Percentiles rank a stretch among this genome's conserved stretches.
phyloP scores from a whole-genome alignment of 2,797 vertebrate genomes.

The Spondyliosoma cantharus region DNA sequence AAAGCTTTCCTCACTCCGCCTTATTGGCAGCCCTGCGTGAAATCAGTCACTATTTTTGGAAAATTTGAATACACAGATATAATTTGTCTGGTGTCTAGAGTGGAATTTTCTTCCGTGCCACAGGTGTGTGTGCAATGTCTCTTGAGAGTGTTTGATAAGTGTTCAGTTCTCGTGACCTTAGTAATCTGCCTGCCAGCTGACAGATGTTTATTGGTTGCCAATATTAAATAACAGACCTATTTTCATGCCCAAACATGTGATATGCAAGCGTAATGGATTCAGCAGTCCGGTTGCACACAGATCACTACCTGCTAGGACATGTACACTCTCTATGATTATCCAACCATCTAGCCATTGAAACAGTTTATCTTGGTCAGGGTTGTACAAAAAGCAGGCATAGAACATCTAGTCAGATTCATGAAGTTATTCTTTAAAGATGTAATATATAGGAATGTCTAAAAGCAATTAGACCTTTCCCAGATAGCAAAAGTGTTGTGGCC shows the following conservation, averaged over 20 bases:
- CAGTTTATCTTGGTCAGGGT: not conserved
- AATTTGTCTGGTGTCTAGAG: not conserved
- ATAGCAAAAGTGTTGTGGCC: too few relatives aligned
- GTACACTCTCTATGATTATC: not conserved
- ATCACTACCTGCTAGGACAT: not conserved
- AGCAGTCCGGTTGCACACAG: not conserved
- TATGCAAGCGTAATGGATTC: not conserved
- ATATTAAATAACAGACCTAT: constrained; percentile 17
- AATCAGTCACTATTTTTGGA: constrained; percentile 16
- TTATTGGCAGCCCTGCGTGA: too few relatives aligned
- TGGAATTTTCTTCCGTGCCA: not conserved
- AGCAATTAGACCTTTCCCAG: too few relatives aligned
- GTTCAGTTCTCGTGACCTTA: constrained; percentile 8
- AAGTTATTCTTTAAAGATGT: not conserved
- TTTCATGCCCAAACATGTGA: constrained; percentile 13
- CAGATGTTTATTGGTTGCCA: constrained; percentile 2
- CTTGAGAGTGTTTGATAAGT: not conserved
- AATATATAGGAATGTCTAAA: too few relatives aligned
- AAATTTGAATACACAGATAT: not conserved
- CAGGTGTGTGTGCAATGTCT: constrained; percentile 10
- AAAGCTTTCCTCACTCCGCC: too few relatives aligned
- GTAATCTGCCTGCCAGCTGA: constrained; percentile 7
- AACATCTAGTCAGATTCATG: not conserved
- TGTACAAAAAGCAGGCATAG: not conserved
- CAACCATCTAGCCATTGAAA: not conserved